Conservation (phyloP, 2,888 invertebrate species). For the Temnothorax ravouxi region DNA sequence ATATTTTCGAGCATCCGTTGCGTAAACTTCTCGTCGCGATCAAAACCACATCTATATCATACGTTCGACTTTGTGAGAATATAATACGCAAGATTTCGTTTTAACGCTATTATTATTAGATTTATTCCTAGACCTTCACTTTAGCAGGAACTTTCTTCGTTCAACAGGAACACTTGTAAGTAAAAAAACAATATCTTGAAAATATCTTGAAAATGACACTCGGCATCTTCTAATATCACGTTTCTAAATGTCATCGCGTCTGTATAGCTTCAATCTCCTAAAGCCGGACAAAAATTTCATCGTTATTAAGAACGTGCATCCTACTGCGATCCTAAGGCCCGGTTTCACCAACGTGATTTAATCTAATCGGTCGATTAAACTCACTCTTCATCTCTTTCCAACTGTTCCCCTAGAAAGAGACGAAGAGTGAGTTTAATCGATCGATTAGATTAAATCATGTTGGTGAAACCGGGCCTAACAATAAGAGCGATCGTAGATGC, state of each 20-base stretch:
- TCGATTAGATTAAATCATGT: no score
- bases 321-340: slow-evolving; percentile 40
- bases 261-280: not conserved
- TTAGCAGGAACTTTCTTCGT: not conserved
- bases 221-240: not conserved
- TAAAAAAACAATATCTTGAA: not conserved
- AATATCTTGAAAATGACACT: not conserved
- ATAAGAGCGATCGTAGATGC: slow-evolving; percentile 37
- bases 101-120: not conserved
- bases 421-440: no score
- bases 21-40: not conserved
- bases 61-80: not conserved
- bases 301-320: slow-evolving; percentile 40
- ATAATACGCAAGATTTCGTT: not conserved
- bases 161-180: not conserved
- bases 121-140: not conserved
- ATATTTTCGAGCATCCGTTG: slow-evolving; percentile 29
- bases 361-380: no score
- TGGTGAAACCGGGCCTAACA: no score
- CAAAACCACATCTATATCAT: not conserved
- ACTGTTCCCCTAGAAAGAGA: no score
- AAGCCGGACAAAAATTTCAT: slow-evolving; percentile 43
- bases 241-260: slow-evolving; percentile 8
- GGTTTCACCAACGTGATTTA: no score
- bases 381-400: no score